Evolutionary conservation across 2,888 invertebrate species (phyloP).

Genomic region (Spodoptera littoralis): DNA sequence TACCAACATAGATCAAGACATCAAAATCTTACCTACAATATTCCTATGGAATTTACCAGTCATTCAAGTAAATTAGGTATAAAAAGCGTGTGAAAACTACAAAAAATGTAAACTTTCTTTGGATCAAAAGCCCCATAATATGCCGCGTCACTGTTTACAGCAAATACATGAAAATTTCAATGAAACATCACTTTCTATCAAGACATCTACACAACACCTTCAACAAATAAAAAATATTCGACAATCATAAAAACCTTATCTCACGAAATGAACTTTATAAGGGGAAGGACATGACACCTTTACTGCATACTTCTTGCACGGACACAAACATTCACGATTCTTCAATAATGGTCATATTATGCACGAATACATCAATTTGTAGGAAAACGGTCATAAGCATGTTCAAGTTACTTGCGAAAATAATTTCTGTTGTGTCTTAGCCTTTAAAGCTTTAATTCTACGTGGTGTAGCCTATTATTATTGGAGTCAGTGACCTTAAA

Average conservation of each 20-base stretch:
- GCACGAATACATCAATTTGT: slow-evolving; percentile 44
- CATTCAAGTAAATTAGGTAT: too few species aligned
- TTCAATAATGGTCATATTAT: slow-evolving; percentile 26
- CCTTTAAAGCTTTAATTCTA: slow-evolving; percentile 33
- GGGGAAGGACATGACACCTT: slow-evolving; percentile 44
- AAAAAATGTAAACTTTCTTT: too few species aligned
- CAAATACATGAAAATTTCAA: background rate
- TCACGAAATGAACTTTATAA: slow-evolving; percentile 41
- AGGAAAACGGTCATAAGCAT: slow-evolving; percentile 20
- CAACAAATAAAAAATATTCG: too few species aligned
- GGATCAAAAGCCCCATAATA: too few species aligned
- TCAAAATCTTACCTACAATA: too few species aligned
- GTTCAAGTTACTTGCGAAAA: slow-evolving; percentile 25
- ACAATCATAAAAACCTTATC: slow-evolving; percentile 27
- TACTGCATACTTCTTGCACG: slow-evolving; percentile 29
- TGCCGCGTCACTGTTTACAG: too few species aligned
- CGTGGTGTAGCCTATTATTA: slow-evolving; percentile 32
- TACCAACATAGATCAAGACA: too few species aligned
- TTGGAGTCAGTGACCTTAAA: slow-evolving; percentile 37
- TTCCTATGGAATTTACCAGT: too few species aligned
- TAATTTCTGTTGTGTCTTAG: slow-evolving; percentile 38
- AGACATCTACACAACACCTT: too few species aligned
- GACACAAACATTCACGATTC: slow-evolving; percentile 38
- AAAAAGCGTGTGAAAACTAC: too few species aligned
- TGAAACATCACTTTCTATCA: slow-evolving; percentile 1